These are phyloP conservation scores for Drosophila mayaguana DNA, from an alignment of 2,888 invertebrate species.

Conservation along the genomic window DNA sequence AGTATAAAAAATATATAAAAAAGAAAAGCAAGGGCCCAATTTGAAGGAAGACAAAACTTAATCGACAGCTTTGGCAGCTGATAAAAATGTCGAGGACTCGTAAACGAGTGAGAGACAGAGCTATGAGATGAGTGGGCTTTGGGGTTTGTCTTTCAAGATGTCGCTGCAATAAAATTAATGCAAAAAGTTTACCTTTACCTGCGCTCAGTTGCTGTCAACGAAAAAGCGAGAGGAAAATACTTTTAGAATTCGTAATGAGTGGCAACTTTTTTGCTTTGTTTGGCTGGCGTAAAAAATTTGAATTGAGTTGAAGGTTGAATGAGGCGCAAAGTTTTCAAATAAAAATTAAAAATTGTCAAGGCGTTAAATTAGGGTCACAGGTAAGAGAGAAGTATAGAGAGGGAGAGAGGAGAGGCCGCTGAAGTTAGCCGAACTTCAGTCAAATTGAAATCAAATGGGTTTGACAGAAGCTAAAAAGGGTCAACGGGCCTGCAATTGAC, in stretches of 20 bases:
- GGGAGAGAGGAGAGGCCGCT: background rate
- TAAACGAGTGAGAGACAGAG: constrained; percentile 17
- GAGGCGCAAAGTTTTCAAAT: constrained; percentile 75
- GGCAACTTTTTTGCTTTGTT: constrained; percentile 36
- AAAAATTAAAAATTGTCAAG: constrained; percentile 81
- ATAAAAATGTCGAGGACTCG: constrained; percentile 47
- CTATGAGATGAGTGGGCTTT: constrained; percentile 21
- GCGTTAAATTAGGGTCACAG: constrained; percentile 80
- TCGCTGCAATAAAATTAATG: constrained; percentile 79
- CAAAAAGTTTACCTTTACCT: constrained; percentile 70
- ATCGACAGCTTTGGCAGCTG: constrained; percentile 73
- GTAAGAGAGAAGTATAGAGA: constrained; percentile 28
- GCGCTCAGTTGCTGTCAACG: constrained; percentile 27
- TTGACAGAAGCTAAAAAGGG: constrained; percentile 57
- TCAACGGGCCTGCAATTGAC: constrained; percentile 55
- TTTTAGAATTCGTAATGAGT: constrained; percentile 75
- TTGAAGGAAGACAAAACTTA: constrained; percentile 67
- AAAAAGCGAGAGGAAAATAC: constrained; percentile 35
- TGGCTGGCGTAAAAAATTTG: constrained; percentile 49
- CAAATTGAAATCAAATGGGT: constrained; percentile 71
- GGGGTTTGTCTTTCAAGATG: constrained; percentile 72
- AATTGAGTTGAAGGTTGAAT: constrained; percentile 60
- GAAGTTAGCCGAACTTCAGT: constrained; percentile 30
- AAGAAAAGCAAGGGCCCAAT: constrained; percentile 45
- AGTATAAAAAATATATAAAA: background rate